Conservation (phyloP, 2,888 invertebrate species). For the Caenorhabditis panamensis region DNA sequence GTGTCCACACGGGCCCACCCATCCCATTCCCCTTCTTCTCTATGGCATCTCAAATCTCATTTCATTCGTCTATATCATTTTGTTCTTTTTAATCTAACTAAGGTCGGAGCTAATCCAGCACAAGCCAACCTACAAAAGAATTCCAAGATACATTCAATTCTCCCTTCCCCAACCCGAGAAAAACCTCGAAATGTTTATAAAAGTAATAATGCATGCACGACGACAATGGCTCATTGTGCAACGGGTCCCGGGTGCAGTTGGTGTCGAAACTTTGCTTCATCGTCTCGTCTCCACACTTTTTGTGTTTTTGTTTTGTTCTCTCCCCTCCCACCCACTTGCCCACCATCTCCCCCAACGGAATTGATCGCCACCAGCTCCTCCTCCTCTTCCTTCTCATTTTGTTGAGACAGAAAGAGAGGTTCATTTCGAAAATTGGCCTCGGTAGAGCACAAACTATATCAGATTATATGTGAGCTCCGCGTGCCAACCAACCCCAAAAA, state of each 20-base stretch:
- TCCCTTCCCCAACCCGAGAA: background rate
- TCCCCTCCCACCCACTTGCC: background rate
- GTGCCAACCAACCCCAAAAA: background rate
- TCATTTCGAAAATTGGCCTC: slow-evolving; percentile 24
- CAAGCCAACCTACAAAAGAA: background rate
- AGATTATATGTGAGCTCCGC: slow-evolving; percentile 4
- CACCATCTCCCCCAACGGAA: slow-evolving; percentile 19
- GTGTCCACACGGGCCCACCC: background rate
- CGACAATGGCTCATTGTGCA: slow-evolving; percentile 17
- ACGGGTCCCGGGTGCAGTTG: slow-evolving; percentile 9
- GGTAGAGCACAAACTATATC: background rate
- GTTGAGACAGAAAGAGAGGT: background rate
- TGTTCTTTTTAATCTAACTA: no score
- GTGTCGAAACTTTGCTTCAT: slow-evolving; percentile 2
- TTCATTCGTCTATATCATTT: background rate
- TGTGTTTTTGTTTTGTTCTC: slow-evolving; percentile 15
- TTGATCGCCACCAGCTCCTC: background rate
- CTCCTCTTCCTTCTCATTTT: no score
- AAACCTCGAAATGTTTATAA: slow-evolving; percentile 24
- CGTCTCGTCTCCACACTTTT: slow-evolving; percentile 4
- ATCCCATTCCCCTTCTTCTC: background rate
- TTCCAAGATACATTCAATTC: background rate
- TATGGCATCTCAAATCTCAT: background rate
- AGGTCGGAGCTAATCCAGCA: no score
- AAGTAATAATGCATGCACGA: slow-evolving; percentile 7